phyloP scores from a whole-genome alignment of 2,113 vertebrate species.

The Phocoena phocoena region DNA sequence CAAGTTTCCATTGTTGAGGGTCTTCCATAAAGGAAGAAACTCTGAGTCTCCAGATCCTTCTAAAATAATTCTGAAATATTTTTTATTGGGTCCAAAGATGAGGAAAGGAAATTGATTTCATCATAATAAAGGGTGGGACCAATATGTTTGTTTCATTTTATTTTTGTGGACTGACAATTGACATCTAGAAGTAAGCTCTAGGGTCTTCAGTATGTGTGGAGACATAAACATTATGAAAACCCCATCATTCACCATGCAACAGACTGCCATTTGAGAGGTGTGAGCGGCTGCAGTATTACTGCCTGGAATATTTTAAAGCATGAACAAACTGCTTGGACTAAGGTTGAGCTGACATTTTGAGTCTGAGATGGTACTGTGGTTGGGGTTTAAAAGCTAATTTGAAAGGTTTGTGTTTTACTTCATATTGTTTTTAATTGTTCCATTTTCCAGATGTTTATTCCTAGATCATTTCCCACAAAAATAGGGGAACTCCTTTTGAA shows the following conservation, averaged over 20 bases:
- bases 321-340: not conserved
- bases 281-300: rapidly evolving
- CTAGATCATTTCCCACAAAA: constrained; percentile 56
- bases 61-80: not conserved
- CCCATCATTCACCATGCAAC: not conserved
- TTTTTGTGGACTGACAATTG: not conserved
- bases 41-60: not conserved
- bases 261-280: not conserved
- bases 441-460: constrained; percentile 57
- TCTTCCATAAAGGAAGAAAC: not conserved
- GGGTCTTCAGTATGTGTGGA: not conserved
- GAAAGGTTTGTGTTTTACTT: not conserved
- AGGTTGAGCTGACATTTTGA: not conserved
- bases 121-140: not conserved
- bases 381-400: not conserved
- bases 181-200: not conserved
- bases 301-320: not conserved
- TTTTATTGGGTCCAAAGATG: not conserved
- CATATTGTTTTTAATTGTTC: constrained; percentile 15
- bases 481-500: constrained; percentile 18
- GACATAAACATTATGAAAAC: not conserved
- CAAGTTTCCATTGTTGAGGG: not conserved
- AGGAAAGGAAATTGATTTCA: not conserved
- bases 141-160: not conserved
- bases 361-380: not conserved